Evolutionary conservation across 1,140 invertebrate genomes (phyloP).

Genomic region (Drosophila carrolli): DNA sequence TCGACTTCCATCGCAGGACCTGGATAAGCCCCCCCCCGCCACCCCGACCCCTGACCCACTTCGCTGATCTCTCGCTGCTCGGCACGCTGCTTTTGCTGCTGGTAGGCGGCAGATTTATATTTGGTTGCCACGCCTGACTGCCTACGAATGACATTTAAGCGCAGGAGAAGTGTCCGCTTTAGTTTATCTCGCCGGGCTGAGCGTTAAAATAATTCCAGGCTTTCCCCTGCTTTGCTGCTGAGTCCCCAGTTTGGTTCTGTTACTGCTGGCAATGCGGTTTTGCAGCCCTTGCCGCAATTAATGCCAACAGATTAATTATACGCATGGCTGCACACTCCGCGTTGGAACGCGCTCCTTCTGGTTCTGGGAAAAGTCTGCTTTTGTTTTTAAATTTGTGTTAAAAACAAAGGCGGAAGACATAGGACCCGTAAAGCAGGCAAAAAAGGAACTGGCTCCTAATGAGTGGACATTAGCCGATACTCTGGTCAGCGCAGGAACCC

Average conservation of each 20-base stretch:
- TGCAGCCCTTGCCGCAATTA: constrained; percentile 73
- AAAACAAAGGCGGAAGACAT: constrained; percentile 15
- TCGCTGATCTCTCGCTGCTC: constrained; percentile 42
- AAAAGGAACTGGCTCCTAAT: constrained; percentile 58
- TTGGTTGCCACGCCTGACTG: constrained; percentile 63
- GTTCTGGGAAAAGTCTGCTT: background rate
- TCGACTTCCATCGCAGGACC: constrained; percentile 22
- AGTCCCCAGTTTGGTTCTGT: constrained; percentile 1
- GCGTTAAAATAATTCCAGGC: constrained; percentile 66
- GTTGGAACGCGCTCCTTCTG: constrained; percentile 3
- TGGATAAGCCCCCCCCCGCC: background rate
- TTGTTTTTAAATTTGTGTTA: constrained; percentile 60
- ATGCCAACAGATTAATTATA: constrained; percentile 82
- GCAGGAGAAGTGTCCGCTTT: constrained; percentile 36
- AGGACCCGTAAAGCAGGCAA: background rate
- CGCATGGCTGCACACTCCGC: constrained; percentile 71
- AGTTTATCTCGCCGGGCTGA: constrained; percentile 61
- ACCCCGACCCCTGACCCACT: constrained; percentile 9
- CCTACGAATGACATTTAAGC: constrained; percentile 64
- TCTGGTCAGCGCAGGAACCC: constrained; percentile 24
- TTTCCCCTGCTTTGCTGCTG: constrained; percentile 31
- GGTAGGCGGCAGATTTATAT: constrained; percentile 58
- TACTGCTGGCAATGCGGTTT: constrained; percentile 58
- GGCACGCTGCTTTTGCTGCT: constrained; percentile 11
- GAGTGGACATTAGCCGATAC: constrained; percentile 66